phyloP scores from a whole-genome alignment of 2,797 vertebrate genomes.

The Danio albolineatus region DNA sequence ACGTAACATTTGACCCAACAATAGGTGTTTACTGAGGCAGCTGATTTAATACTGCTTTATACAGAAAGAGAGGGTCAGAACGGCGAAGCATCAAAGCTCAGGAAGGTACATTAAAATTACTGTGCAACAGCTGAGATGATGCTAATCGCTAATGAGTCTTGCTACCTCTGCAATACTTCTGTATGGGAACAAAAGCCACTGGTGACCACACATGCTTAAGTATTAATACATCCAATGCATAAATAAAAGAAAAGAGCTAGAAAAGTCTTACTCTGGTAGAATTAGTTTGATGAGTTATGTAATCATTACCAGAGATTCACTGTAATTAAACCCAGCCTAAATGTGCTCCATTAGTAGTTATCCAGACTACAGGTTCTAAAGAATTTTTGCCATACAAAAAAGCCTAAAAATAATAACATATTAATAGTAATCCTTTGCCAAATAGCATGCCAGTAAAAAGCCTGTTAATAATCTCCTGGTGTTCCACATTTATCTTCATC shows the following conservation, averaged over 20 bases:
- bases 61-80: not conserved
- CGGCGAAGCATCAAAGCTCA: not conserved
- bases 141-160: not conserved
- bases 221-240: not conserved
- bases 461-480: not conserved
- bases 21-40: constrained; percentile 10
- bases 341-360: not conserved
- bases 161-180: not conserved
- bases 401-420: too few species aligned
- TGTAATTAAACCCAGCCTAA: not conserved
- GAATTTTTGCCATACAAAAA: too few species aligned
- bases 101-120: not conserved
- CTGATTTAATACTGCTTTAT: not conserved
- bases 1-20: constrained; percentile 26
- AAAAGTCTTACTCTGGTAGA: not conserved
- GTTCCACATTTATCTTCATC: not conserved
- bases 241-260: not conserved
- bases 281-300: not conserved
- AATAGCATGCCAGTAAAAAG: not conserved
- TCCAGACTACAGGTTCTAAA: not conserved
- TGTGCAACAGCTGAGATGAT: not conserved
- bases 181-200: not conserved
- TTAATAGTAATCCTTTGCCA: not conserved
- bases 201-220: constrained; percentile 6
- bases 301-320: not conserved